A percentile compares a stretch with the other conserved stretches of the same genome.
Conservation (phyloP, 2,797 vertebrate genomes). For the Sardinella longiceps region DNA sequence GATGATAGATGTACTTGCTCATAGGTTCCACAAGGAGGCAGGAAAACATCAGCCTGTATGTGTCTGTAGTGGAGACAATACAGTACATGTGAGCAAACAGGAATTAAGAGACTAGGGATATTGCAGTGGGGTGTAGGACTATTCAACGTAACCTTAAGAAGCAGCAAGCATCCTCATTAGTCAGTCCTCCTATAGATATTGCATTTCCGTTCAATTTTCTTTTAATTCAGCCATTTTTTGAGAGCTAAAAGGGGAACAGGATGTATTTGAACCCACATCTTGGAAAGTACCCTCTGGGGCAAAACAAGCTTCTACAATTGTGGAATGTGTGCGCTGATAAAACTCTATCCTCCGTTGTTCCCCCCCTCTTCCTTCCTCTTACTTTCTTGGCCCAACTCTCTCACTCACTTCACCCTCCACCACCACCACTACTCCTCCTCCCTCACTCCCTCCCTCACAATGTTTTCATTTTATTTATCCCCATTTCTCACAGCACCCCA, state of each 20-base stretch:
- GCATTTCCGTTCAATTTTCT: background rate
- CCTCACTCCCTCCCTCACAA: background rate
- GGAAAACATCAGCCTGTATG: background rate
- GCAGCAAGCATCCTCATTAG: background rate
- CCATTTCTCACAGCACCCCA: background rate
- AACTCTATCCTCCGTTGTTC: background rate
- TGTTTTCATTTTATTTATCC: background rate
- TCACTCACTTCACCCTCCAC: background rate
- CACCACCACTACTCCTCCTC: background rate
- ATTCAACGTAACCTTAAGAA: background rate
- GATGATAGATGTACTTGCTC: background rate
- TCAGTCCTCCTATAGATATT: background rate
- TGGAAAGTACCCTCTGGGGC: slow-evolving; percentile 17
- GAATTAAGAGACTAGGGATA: background rate
- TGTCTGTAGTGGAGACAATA: background rate
- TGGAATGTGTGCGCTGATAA: slow-evolving; percentile 16
- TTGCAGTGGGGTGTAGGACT: background rate
- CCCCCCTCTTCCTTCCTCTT: background rate
- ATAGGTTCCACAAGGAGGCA: background rate
- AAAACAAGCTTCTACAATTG: slow-evolving; percentile 1
- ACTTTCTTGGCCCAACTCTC: background rate
- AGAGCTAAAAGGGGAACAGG: background rate
- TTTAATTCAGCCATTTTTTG: background rate
- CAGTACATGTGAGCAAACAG: background rate
- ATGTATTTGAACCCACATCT: background rate